phyloP scores from a whole-genome alignment of 2,888 invertebrate genomes.

The Ophonus ardosiacus region DNA sequence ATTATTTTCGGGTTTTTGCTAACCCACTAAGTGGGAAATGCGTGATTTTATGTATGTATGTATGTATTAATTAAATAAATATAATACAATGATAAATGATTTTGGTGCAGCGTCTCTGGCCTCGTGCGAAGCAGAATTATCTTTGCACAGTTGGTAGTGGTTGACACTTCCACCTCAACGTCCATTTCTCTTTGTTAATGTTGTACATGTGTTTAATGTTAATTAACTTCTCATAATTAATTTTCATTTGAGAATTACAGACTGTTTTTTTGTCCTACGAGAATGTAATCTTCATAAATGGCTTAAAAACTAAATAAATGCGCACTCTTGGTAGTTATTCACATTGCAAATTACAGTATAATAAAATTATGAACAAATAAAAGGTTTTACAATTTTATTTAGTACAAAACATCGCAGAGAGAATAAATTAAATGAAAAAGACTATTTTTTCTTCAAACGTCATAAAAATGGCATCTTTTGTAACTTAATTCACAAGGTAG shows the following conservation, averaged over 20 bases:
- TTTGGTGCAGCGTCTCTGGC: not conserved
- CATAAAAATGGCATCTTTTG: no score
- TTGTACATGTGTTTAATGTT: slow-evolving; percentile 26
- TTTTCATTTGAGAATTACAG: slow-evolving; percentile 9
- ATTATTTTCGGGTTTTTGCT: no score
- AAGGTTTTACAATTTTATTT: not conserved
- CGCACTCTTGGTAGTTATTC: not conserved
- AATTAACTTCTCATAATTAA: slow-evolving; percentile 10
- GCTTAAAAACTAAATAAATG: not conserved
- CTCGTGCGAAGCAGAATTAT: not conserved
- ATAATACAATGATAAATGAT: not conserved
- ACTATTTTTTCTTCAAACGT: no score
- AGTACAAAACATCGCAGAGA: not conserved
- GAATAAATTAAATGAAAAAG: not conserved
- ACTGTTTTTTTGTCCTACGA: not conserved
- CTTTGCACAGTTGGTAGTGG: not conserved
- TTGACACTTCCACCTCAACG: not conserved
- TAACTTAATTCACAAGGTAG: no score
- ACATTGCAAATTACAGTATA: not conserved
- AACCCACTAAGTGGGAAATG: no score
- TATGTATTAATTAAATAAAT: not conserved
- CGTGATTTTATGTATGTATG: no score
- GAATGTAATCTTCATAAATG: not conserved
- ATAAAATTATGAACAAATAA: not conserved
- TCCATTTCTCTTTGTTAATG: slow-evolving; percentile 8